Base-by-base conservation (phyloP, 2,888 invertebrate genomes). In the Crepidodera aurea region DNA sequence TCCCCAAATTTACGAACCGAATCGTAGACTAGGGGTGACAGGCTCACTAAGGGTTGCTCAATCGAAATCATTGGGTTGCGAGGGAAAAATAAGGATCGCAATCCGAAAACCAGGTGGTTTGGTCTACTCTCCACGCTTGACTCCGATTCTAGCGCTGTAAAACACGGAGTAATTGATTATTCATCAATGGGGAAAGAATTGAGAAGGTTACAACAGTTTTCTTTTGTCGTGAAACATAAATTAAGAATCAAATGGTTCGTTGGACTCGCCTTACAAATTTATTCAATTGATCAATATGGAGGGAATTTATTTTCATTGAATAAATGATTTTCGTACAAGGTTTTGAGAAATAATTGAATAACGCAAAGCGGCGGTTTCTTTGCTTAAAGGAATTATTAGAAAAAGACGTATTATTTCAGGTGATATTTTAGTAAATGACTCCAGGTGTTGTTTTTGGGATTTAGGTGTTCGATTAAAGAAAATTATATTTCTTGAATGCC, bases 91-190 rank as follows among this genome's bases (percentile, higher is more conserved):
- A 77, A 72, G 76, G 64, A 78, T 79, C 78, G 78, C 75, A 77
- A 78, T 48, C 10, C 29, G 27, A 48, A 48, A 48, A 27, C 15
- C 48, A 48, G 48, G 48, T 48, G 48, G 48, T 48, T 48, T 25
- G 27, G 25, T 13, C 27, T 44, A 22, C 44, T 3, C 22, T 22
- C 22, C 6, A 44, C 44, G 44, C 22, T 44, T 44, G 48, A 48
- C 48, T 48, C 48, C 6, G 27, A 7, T 15, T 48, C 48, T 27
- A 48, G 27, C 48, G 48, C 48, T 80, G 80, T 81, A 80, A 79
- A 81, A 80, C 80, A 71, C 64, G 64, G 76, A 75, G 79, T 79
- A 80, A 80, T 81, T 81, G 81, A 81, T 81, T 81, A 81, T 81
- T 81, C 81, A 81, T 80, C 79, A 80, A 79, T 79, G 79, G 75